A percentile compares a stretch with the other conserved stretches of the same genome.
phyloP scores from a whole-genome alignment of 1,140 invertebrate genomes.

The Rhizoglyphus robini region DNA sequence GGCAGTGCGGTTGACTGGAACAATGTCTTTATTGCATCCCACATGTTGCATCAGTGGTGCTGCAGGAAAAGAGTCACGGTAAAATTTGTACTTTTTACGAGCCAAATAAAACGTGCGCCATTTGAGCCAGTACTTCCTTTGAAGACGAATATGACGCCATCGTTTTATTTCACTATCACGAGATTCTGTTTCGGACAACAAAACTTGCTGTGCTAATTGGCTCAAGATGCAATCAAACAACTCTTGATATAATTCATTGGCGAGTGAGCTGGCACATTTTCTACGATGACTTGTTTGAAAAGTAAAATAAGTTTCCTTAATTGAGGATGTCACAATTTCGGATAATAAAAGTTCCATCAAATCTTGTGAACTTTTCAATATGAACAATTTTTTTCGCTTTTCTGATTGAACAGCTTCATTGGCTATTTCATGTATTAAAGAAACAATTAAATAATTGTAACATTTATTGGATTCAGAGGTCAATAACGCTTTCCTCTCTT shows the following conservation, averaged over 20 bases:
- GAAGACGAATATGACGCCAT: neutral
- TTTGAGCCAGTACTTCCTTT: neutral
- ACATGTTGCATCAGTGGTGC: neutral
- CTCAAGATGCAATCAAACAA: neutral
- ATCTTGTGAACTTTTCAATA: neutral
- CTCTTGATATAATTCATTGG: neutral
- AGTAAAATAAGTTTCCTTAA: neutral
- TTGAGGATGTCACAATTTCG: neutral
- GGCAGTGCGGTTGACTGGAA: neutral
- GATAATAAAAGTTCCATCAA: neutral
- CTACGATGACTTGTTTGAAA: neutral
- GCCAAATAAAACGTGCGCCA: neutral
- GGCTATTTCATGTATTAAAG: neutral
- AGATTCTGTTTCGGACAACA: neutral
- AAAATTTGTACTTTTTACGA: neutral
- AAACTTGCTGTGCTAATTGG: neutral
- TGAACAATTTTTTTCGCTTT: neutral
- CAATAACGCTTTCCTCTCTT: neutral
- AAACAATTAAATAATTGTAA: neutral
- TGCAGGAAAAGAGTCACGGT: constrained; percentile 1
- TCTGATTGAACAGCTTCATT: neutral
- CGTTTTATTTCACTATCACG: neutral
- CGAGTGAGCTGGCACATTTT: neutral
- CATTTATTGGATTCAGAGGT: neutral
- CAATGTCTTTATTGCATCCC: neutral